Evolutionary conservation across 2,113 vertebrate species (phyloP), one percentile per base, ranked within the genome.

Genomic region (Galbula dea): DNA sequence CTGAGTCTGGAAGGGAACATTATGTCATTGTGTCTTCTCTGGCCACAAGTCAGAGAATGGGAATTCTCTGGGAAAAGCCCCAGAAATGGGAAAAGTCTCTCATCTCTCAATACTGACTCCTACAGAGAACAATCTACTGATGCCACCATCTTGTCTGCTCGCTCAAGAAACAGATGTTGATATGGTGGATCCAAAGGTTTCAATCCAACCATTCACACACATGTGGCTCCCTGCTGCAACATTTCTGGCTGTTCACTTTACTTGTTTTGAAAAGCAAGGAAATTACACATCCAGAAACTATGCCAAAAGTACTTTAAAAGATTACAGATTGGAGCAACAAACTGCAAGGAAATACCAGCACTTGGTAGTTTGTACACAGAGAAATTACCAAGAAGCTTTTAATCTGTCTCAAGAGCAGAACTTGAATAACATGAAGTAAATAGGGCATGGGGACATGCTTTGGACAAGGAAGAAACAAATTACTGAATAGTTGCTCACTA

Each of bases 391-490:
- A 75, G 52, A 80, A 71, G 57, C 11, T 48, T 58, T 75, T 86
- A 77, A 84, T 89, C 76, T 90, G 34, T 76, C 39, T 72, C 54
- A 72, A 43, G 54, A 84, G 39, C 37, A 62, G 27, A 27, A 57
- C 34, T 27, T 61, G 41, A 95, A 54, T 21, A 83, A 73, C 13
- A 19, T 1, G 4, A 89, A 80, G 58, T 49, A 95, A 94, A 76
- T 13, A 83, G 55, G 46, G 45, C 80, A 90, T 8, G 15, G 54
- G 69, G 73, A 86, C 69, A 57, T 12, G 54, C 18, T 84, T 36
- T 87, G 39, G 71, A 72, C 11, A 61, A 92, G 45, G 36, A 89
- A 92, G 20, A 76, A 90, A 92, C 39, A 89, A 90, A 94, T 79
- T 66, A 76, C 3, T 67, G 20, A 90, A 69, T 2, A 71, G 72